These are phyloP conservation scores for Melipona bicolor DNA, from an alignment of 2,888 invertebrate genomes.

Conservation along the genomic window DNA sequence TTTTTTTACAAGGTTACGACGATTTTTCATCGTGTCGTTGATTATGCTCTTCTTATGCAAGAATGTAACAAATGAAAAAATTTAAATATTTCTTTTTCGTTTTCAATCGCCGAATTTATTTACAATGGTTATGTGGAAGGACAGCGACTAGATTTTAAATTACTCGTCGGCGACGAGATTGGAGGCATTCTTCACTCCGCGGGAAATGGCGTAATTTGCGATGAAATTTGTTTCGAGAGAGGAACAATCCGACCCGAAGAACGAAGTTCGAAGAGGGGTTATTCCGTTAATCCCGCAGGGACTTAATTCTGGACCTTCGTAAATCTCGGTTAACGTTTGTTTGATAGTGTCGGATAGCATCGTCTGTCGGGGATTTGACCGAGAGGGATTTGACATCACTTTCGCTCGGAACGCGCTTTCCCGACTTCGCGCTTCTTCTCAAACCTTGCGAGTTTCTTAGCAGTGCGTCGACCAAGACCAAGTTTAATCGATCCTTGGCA, in stretches of 20 bases:
- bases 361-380: constrained; percentile 61
- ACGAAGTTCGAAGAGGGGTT: constrained; percentile 52
- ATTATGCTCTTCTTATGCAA: too few species aligned
- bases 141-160: not conserved
- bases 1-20: too few species aligned
- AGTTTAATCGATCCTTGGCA: constrained; percentile 51
- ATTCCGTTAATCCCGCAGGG: constrained; percentile 78
- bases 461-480: constrained; percentile 33
- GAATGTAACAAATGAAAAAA: too few species aligned
- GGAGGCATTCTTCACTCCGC: not conserved
- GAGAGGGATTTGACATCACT: constrained; percentile 47
- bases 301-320: constrained; percentile 81
- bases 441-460: constrained; percentile 33
- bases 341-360: constrained; percentile 78
- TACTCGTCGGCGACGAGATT: not conserved
- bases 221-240: constrained; percentile 48
- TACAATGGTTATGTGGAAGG: not conserved
- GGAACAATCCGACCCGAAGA: constrained; percentile 20
- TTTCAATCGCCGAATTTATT: not conserved
- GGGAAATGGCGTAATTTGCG: constrained; percentile 40
- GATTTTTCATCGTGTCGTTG: too few species aligned
- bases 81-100: too few species aligned
- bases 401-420: constrained; percentile 33
- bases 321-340: constrained; percentile 83
- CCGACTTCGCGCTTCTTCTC: constrained; percentile 31